Percentiles rank a stretch among this genome's conserved stretches.
Evolutionary conservation across 2,888 invertebrate genomes (phyloP).

Genomic region (Eurois occulta): DNA sequence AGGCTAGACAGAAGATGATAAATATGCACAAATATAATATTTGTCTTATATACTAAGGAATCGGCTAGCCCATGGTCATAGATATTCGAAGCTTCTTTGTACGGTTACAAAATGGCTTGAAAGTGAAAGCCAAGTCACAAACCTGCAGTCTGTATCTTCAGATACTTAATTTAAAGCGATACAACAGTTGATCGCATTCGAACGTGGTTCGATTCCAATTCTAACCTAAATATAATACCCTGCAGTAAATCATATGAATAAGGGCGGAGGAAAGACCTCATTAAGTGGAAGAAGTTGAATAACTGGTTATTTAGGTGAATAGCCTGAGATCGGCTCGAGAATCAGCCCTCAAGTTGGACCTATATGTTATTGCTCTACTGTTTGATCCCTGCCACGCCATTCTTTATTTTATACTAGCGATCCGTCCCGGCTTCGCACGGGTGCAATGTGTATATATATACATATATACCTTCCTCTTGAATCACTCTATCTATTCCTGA

Average conservation of each 20-base stretch:
- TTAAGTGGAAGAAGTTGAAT: slow-evolving; percentile 35
- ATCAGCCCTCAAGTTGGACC: slow-evolving; percentile 9
- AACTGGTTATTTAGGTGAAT: slow-evolving; percentile 56
- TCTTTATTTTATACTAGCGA: slow-evolving; percentile 8
- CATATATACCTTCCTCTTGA: no score
- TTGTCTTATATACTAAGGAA: not conserved
- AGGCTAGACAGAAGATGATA: not conserved
- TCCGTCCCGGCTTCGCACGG: no score
- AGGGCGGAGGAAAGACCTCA: slow-evolving; percentile 20
- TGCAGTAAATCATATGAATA: slow-evolving; percentile 8
- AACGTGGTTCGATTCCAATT: not conserved
- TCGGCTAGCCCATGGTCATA: not conserved
- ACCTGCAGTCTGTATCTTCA: not conserved
- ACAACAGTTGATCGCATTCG: not conserved
- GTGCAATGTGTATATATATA: no score
- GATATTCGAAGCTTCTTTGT: not conserved
- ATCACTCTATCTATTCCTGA: no score
- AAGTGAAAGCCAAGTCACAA: not conserved
- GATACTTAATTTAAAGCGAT: not conserved
- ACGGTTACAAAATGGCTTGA: not conserved
- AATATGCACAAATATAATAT: not conserved
- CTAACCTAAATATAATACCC: not conserved
- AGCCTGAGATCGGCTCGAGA: slow-evolving; percentile 24
- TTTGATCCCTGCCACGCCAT: not conserved
- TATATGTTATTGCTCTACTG: slow-evolving; percentile 16